These are phyloP conservation scores for Liodrosophila aerea DNA, from an alignment of 2,888 invertebrate genomes.

Conservation along the genomic window DNA sequence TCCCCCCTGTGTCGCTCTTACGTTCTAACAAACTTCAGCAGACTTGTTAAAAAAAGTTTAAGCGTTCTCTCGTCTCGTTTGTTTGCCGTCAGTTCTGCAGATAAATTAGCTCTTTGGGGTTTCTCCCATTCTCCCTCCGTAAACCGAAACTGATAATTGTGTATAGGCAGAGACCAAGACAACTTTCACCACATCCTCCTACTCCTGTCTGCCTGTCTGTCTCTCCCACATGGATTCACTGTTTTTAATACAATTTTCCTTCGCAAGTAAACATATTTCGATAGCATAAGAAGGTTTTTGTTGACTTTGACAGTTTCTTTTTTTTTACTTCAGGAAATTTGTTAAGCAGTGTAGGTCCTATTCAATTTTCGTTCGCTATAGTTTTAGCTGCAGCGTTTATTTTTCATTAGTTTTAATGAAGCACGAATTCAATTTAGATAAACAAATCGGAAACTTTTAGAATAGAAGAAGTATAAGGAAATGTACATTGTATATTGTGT, in stretches of 20 bases:
- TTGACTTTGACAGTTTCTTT: conserved; percentile 1
- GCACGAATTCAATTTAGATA: too few species aligned
- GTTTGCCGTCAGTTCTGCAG: conserved; percentile 20
- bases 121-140: conserved; percentile 12
- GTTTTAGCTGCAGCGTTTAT: too few species aligned
- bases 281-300: too few species aligned
- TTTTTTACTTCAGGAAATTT: not conserved
- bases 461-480: too few species aligned
- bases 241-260: too few species aligned
- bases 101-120: conserved; percentile 51
- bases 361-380: too few species aligned
- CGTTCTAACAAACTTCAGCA: conserved; percentile 29
- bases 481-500: too few species aligned
- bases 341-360: too few species aligned
- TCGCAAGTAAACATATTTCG: too few species aligned
- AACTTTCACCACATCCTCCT: too few species aligned
- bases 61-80: conserved; percentile 19
- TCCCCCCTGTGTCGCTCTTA: not conserved
- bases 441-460: too few species aligned
- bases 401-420: too few species aligned
- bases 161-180: conserved; percentile 10
- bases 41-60: conserved; percentile 43
- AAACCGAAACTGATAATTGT: conserved; percentile 42
- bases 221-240: not conserved
- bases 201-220: not conserved